A percentile compares a stretch with the other conserved stretches of the same genome.
Evolutionary conservation across 2,113 vertebrate species (phyloP).

Genomic region (Stomatorhinus ivindoensis): DNA sequence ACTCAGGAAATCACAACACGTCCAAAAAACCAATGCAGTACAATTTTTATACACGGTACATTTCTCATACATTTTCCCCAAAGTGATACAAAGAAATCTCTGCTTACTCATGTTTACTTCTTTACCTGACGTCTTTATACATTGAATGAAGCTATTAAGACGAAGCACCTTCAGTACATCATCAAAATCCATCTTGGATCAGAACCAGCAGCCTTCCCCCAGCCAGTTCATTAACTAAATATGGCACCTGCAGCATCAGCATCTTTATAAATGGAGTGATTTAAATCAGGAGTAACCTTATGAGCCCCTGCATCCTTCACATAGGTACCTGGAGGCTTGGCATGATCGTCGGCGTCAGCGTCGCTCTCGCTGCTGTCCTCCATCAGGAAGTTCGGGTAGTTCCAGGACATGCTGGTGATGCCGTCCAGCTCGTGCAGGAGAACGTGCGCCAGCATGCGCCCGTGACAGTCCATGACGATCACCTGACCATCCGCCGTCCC

Average conservation of each 20-base stretch:
- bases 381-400: conserved; percentile 91
- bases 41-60: neutral
- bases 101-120: neutral
- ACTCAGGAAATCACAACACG: conserved; percentile 42
- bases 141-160: neutral
- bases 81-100: neutral
- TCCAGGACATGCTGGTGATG: conserved; percentile 96
- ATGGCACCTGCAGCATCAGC: neutral
- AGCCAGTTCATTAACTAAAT: neutral
- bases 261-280: neutral
- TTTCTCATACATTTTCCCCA: neutral
- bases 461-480: conserved; percentile 98
- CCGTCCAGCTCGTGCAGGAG: conserved; percentile 90
- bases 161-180: neutral
- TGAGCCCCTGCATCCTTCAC: neutral
- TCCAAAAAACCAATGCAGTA: neutral
- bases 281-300: neutral
- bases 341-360: conserved; percentile 84
- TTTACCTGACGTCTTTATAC: neutral
- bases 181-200: neutral
- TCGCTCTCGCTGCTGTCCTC: conserved; percentile 98
- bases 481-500: conserved; percentile 98
- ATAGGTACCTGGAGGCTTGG: conserved; percentile 75
- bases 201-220: neutral
- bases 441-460: conserved; percentile 92